Conservation (phyloP, 2,888 invertebrate genomes). For the Odontocolon sp. region DNA sequence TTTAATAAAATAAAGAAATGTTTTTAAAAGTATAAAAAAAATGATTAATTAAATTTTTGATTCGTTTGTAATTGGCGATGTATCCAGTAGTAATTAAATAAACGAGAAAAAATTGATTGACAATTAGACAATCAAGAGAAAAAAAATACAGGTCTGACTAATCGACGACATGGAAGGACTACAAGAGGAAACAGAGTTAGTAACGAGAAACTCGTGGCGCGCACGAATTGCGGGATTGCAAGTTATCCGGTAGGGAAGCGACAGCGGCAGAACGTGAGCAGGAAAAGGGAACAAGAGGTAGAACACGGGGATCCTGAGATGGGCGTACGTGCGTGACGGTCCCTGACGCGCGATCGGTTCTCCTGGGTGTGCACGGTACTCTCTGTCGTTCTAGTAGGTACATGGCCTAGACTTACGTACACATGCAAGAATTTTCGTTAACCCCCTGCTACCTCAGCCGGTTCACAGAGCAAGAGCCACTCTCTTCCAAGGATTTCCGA, state of each 20-base stretch:
- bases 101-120: neutral
- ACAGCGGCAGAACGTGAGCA: conserved; percentile 83
- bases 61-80: neutral
- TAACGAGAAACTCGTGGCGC: conserved; percentile 63
- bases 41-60: neutral
- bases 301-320: conserved; percentile 56
- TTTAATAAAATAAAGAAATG: too few species aligned
- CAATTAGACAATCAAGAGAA: neutral
- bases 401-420: conserved; percentile 18
- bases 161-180: conserved; percentile 53
- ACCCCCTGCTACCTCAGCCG: conserved; percentile 47
- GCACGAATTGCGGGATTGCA: conserved; percentile 63
- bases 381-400: conserved; percentile 17
- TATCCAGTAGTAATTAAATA: neutral
- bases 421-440: conserved; percentile 47
- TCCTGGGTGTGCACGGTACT: conserved; percentile 41
- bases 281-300: conserved; percentile 61
- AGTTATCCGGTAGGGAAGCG: conserved; percentile 72
- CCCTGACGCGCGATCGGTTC: conserved; percentile 58
- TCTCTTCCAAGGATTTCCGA: conserved; percentile 29
- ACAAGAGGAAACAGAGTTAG: conserved; percentile 61
- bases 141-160: conserved; percentile 30
- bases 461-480: conserved; percentile 40
- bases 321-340: conserved; percentile 69
- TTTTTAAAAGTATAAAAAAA: neutral